phyloP scores from a whole-genome alignment of 1,140 invertebrate genomes.

The Acromyrmex heyeri region DNA sequence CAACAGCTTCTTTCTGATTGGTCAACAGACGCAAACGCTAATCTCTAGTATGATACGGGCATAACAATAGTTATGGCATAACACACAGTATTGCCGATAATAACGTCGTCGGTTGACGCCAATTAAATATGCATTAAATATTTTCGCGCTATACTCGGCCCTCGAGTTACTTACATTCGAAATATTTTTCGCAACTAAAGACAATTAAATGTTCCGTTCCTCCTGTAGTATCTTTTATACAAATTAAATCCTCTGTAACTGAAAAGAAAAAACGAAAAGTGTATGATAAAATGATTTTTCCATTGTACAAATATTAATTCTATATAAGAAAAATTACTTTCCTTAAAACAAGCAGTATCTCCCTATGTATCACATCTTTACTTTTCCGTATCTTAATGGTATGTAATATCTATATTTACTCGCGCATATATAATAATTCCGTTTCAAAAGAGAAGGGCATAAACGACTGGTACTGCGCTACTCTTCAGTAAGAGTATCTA shows the following conservation, averaged over 20 bases:
- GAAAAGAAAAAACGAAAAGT: not conserved
- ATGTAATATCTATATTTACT: conserved; percentile 1
- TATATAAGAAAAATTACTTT: conserved; percentile 1
- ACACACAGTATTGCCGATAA: not conserved
- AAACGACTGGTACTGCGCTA: not conserved
- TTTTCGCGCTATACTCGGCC: not conserved
- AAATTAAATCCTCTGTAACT: not conserved
- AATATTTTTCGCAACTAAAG: not conserved
- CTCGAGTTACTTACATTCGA: not conserved
- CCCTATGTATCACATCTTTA: not conserved
- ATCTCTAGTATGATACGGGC: too few relatives aligned
- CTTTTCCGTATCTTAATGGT: conserved; percentile 15
- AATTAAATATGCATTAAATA: not conserved
- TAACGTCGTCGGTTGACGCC: not conserved
- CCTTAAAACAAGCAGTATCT: not conserved
- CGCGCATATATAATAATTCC: conserved; percentile 19
- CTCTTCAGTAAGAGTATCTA: conserved; percentile 28
- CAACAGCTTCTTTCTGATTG: too few relatives aligned
- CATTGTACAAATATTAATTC: conserved; percentile 10
- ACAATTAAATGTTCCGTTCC: not conserved
- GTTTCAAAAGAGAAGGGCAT: conserved; percentile 18
- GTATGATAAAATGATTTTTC: conserved; percentile 13
- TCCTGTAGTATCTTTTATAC: not conserved
- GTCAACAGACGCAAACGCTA: too few relatives aligned
- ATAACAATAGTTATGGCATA: too few relatives aligned